Evolutionary conservation across 23 tunicate species (phyloP).

Genomic region (Pegea sp.): DNA sequence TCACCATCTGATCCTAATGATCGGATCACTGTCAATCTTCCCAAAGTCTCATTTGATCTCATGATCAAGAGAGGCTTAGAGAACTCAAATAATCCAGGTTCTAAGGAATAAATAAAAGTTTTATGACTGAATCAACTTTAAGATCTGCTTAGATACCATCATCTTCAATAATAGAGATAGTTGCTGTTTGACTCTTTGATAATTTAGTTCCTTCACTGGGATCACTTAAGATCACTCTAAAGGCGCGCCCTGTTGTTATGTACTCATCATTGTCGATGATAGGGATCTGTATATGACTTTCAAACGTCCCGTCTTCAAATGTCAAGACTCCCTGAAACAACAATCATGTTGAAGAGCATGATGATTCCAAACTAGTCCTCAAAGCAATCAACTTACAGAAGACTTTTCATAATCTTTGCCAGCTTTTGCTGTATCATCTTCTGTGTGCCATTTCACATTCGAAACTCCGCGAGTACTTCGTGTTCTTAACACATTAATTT

Average conservation of each 20-base stretch:
- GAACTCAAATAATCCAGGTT: conserved; percentile 85
- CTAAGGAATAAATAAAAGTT: conserved; percentile 18
- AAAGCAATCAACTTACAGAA: conserved; percentile 8
- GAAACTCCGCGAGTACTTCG: conserved; percentile 74
- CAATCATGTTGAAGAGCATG: neutral
- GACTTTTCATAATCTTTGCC: conserved; percentile 87
- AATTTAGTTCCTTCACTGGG: conserved; percentile 92
- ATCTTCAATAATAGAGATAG: conserved; percentile 91
- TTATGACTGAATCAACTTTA: too few species aligned
- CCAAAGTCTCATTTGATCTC: conserved; percentile 42
- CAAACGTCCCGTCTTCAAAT: conserved; percentile 54
- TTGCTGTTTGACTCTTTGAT: conserved; percentile 31
- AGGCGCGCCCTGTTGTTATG: conserved; percentile 73
- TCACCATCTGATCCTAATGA: conserved; percentile 82
- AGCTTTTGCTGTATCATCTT: conserved; percentile 94
- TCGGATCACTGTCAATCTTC: conserved; percentile 51
- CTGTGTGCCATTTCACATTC: conserved; percentile 57
- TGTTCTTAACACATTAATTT: conserved; percentile 79
- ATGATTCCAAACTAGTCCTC: neutral
- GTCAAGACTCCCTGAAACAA: conserved; percentile 47
- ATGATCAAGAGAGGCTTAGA: conserved; percentile 46
- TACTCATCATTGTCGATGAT: conserved; percentile 94
- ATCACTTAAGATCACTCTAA: conserved; percentile 45
- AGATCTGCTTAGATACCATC: too few species aligned
- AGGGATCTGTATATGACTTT: conserved; percentile 48